phyloP scores from a whole-genome alignment of 92 coral and sea anemone species.

The Actinernus sp. region DNA sequence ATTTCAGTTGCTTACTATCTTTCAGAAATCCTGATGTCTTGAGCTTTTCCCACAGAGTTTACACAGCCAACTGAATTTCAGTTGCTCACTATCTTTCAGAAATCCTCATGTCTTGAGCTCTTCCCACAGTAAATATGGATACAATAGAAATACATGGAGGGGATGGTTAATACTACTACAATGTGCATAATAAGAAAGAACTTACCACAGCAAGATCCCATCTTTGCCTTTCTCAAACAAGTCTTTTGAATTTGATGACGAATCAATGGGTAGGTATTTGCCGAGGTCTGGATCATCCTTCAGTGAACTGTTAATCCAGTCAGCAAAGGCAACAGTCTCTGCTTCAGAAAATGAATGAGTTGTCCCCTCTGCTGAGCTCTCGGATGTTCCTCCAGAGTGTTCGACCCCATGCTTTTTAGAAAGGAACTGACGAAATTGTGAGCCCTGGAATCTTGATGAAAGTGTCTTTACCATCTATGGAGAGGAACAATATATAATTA shows the following conservation, averaged over 20 bases:
- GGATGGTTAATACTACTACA: no score
- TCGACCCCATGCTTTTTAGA: slow-evolving; percentile 69
- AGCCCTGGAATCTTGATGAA: neutral
- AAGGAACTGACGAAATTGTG: slow-evolving; percentile 68
- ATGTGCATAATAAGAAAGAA: no score
- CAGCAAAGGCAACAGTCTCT: slow-evolving; percentile 91
- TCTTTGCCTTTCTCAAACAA: slow-evolving; percentile 81
- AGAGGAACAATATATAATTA: neutral
- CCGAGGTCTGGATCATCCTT: slow-evolving; percentile 69
- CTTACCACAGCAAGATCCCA: slow-evolving; percentile 92
- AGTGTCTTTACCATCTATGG: neutral
- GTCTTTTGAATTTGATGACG: slow-evolving; percentile 66
- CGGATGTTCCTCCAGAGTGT: slow-evolving; percentile 83
- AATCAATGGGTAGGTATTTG: slow-evolving; percentile 69
- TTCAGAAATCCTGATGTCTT: no score
- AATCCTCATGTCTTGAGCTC: no score
- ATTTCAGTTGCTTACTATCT: no score
- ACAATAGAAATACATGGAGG: no score
- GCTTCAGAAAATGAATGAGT: slow-evolving; percentile 87
- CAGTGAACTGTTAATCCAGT: slow-evolving; percentile 92
- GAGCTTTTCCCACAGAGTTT: no score
- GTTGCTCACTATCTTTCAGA: no score
- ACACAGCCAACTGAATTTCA: no score
- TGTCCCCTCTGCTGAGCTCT: slow-evolving; percentile 93
- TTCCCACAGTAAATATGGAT: no score